A percentile compares a stretch with the other conserved stretches of the same genome.
These are phyloP conservation scores for Drosophila falleni DNA, from an alignment of 2,888 invertebrate species.

Conservation along the genomic window DNA sequence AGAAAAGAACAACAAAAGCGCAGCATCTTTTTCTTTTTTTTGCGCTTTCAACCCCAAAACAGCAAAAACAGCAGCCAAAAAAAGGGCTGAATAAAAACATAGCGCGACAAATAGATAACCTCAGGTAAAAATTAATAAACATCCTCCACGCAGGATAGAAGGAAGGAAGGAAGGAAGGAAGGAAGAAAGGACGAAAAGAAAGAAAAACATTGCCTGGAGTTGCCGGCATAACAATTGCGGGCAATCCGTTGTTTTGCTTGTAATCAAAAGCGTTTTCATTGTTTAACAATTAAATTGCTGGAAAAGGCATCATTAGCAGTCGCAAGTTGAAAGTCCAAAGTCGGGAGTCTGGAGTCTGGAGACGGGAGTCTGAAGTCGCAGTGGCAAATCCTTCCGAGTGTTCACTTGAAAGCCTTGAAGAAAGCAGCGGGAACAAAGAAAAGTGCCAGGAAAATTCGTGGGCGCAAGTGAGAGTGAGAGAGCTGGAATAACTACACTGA, in stretches of 20 bases:
- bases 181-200: conserved; percentile 16
- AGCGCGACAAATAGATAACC: conserved; percentile 81
- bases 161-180: conserved; percentile 16
- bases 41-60: conserved; percentile 54
- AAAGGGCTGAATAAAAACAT: conserved; percentile 63
- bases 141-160: conserved; percentile 47
- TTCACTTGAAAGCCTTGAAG: conserved; percentile 58
- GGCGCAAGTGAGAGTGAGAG: not conserved
- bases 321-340: conserved; percentile 28
- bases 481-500: not conserved
- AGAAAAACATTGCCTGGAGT: conserved; percentile 39
- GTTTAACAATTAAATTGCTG: conserved; percentile 82
- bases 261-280: conserved; percentile 81
- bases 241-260: conserved; percentile 66
- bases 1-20: conserved; percentile 15
- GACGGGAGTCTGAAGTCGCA: conserved; percentile 9
- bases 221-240: conserved; percentile 28
- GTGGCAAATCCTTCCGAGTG: conserved; percentile 49
- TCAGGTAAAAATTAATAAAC: conserved; percentile 81
- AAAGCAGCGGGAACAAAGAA: conserved; percentile 56
- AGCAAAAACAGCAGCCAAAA: conserved; percentile 5
- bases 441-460: not conserved
- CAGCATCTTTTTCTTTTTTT: conserved; percentile 14
- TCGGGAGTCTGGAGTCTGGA: conserved; percentile 25
- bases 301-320: conserved; percentile 81